These are phyloP conservation scores for Quadroppia sp. DNA, from an alignment of 2,888 invertebrate genomes.

Conservation along the genomic window DNA sequence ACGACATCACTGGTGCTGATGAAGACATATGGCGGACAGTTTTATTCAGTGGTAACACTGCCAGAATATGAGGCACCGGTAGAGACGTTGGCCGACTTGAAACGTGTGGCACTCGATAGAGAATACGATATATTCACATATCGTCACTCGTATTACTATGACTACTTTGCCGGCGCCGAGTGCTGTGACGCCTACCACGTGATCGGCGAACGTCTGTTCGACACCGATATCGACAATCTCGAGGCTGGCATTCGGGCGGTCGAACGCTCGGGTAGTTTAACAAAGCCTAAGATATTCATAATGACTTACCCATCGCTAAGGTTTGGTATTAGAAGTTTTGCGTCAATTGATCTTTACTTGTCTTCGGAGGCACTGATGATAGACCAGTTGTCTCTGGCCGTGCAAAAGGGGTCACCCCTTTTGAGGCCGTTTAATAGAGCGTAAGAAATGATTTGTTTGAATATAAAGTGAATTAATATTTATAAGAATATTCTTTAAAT, in stretches of 20 bases:
- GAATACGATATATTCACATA: neutral
- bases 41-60: conserved; percentile 32
- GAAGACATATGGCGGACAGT: conserved; percentile 26
- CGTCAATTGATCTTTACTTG: neutral
- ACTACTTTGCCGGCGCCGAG: neutral
- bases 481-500: neutral
- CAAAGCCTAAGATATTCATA: neutral
- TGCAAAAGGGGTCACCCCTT: conserved; percentile 3
- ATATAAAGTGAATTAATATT: neutral
- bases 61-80: conserved; percentile 23
- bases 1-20: conserved; percentile 17
- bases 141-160: neutral
- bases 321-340: conserved; percentile 1
- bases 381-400: conserved; percentile 10
- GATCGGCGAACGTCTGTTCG: neutral
- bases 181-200: neutral
- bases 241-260: neutral
- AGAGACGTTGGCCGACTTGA: conserved; percentile 26
- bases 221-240: neutral
- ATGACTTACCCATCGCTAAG: neutral
- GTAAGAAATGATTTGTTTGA: neutral
- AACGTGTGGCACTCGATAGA: neutral
- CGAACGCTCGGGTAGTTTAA: neutral
- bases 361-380: neutral
- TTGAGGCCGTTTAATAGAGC: neutral